These are phyloP conservation scores for Pseudomyrmex flavicornis DNA, from an alignment of 1,140 invertebrate genomes.

Conservation along the genomic window DNA sequence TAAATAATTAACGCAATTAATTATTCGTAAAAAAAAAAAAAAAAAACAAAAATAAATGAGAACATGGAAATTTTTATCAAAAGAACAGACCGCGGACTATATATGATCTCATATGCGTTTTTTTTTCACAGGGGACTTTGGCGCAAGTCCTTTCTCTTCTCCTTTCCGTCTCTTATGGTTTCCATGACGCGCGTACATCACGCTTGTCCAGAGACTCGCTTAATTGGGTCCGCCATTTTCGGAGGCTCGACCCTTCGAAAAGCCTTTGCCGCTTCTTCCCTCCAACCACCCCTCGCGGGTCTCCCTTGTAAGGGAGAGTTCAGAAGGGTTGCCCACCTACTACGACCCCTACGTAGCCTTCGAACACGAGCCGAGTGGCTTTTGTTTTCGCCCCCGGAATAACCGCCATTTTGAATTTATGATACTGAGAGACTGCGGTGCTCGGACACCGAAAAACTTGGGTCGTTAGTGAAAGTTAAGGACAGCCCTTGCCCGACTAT, in stretches of 20 bases:
- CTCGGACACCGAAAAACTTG: slow-evolving; percentile 85
- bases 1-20: too few relatives aligned
- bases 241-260: slow-evolving; percentile 80
- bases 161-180: slow-evolving; percentile 61
- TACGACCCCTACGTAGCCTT: slow-evolving; percentile 54
- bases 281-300: slow-evolving; percentile 42
- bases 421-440: slow-evolving; percentile 80
- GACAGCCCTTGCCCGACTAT: slow-evolving; percentile 60
- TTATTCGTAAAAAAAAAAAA: slow-evolving; percentile 30
- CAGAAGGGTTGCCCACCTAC: slow-evolving; percentile 82
- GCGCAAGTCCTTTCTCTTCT: slow-evolving; percentile 69
- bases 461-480: slow-evolving; percentile 84
- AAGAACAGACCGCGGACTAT: slow-evolving; percentile 50
- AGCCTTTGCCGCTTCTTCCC: slow-evolving; percentile 70
- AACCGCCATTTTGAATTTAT: slow-evolving; percentile 86
- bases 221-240: slow-evolving; percentile 86
- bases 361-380: slow-evolving; percentile 77
- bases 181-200: slow-evolving; percentile 71
- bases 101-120: slow-evolving; percentile 45
- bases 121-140: slow-evolving; percentile 69
- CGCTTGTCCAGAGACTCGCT: slow-evolving; percentile 79
- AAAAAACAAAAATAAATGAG: slow-evolving; percentile 74
- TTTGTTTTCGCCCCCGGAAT: slow-evolving; percentile 84
- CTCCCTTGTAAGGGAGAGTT: slow-evolving; percentile 67
- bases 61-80: slow-evolving; percentile 72